Evolutionary conservation across 1,140 invertebrate species (phyloP).

Genomic region (Listronotus bonariensis): DNA sequence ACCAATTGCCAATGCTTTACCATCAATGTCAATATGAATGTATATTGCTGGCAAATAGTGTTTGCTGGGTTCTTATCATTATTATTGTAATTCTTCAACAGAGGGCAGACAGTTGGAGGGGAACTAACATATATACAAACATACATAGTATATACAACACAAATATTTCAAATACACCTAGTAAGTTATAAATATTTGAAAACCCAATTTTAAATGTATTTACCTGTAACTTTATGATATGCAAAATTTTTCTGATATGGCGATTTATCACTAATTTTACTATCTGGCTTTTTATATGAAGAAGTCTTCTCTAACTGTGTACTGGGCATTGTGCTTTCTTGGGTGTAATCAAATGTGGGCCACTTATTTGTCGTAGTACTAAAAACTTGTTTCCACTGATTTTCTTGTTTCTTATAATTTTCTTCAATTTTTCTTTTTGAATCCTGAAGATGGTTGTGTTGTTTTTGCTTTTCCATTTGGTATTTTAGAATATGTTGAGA

Average conservation of each 20-base stretch:
- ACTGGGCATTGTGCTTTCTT: constrained; percentile 1
- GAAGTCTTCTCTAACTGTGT: not conserved
- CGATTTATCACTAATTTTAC: constrained; percentile 13
- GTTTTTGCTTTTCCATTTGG: constrained; percentile 7
- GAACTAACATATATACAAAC: too few species aligned
- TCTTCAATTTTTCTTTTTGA: constrained; percentile 6
- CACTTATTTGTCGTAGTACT: constrained; percentile 35
- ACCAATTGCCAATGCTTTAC: too few species aligned
- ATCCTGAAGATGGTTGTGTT: not conserved
- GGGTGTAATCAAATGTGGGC: constrained; percentile 37
- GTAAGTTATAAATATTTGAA: too few species aligned
- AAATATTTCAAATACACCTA: too few species aligned
- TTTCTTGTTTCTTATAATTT: not conserved
- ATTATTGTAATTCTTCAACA: too few species aligned
- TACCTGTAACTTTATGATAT: constrained; percentile 50
- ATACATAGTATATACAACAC: too few species aligned
- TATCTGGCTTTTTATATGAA: constrained; percentile 2
- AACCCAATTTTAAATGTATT: not conserved
- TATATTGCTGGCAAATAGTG: too few species aligned
- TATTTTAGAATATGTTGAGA: constrained; percentile 21
- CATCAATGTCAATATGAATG: too few species aligned
- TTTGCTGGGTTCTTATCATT: too few species aligned
- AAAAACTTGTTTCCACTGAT: not conserved
- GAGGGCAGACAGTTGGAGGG: too few species aligned
- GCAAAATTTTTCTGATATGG: constrained; percentile 48